Percentiles rank a stretch among this genome's conserved stretches.
phyloP scores from a whole-genome alignment of 2,113 vertebrate species.

The Poeciliopsis retropinna region DNA sequence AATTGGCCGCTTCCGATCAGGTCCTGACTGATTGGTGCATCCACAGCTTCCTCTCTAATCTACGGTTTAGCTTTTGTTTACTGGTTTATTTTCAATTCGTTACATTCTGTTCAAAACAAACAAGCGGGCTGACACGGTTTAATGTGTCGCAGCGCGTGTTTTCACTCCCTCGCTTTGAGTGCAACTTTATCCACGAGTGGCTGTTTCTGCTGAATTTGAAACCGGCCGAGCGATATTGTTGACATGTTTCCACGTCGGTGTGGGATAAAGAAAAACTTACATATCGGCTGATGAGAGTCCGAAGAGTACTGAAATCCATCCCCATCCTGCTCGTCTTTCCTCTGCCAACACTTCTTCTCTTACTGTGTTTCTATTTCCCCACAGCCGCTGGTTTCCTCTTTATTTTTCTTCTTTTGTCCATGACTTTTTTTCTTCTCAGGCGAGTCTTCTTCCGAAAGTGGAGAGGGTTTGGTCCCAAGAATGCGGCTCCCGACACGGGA shows the following conservation, averaged over 20 bases:
- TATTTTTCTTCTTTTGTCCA: slow-evolving; percentile 65
- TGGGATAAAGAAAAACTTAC: slow-evolving; percentile 78
- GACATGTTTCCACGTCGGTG: neutral
- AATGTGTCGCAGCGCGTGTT: neutral
- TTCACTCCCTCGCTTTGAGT: slow-evolving; percentile 13
- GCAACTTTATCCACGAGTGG: slow-evolving; percentile 60
- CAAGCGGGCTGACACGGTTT: neutral
- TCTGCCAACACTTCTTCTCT: slow-evolving; percentile 27
- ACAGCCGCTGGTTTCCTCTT: slow-evolving; percentile 63
- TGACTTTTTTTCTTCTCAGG: slow-evolving; percentile 49
- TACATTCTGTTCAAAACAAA: neutral
- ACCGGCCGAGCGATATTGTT: slow-evolving; percentile 3
- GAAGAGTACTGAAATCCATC: slow-evolving; percentile 89
- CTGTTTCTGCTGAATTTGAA: slow-evolving; percentile 39
- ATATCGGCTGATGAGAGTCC: slow-evolving; percentile 91
- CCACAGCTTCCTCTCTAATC: neutral
- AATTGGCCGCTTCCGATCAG: too few species aligned
- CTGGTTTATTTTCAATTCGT: neutral
- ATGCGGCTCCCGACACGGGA: neutral
- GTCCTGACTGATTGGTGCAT: neutral
- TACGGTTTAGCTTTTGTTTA: neutral
- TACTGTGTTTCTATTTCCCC: neutral
- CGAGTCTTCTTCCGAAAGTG: slow-evolving; percentile 34
- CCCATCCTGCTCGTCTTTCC: slow-evolving; percentile 63
- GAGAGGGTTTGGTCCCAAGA: slow-evolving; percentile 1